Conservation (phyloP, 2,113 vertebrate species). For the Centropus unirufus region DNA sequence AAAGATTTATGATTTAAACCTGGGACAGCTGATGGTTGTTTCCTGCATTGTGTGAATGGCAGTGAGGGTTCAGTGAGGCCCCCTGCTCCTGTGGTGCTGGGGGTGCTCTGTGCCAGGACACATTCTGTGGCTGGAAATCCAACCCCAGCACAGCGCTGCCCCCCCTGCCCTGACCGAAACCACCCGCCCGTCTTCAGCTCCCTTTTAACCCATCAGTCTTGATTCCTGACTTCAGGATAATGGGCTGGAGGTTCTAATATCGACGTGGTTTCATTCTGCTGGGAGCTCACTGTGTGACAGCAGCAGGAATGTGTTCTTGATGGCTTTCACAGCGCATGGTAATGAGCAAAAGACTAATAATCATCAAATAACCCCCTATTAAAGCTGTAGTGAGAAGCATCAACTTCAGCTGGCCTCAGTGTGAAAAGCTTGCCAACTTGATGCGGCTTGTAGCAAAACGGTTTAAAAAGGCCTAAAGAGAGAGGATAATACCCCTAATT, state of each 20-base stretch:
- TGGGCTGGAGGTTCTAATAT: background rate
- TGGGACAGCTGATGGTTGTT: background rate
- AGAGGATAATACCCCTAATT: background rate
- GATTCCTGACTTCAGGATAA: background rate
- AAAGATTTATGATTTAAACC: background rate
- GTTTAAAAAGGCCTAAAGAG: background rate
- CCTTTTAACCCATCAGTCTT: background rate
- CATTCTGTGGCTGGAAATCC: background rate
- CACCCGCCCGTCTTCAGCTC: background rate
- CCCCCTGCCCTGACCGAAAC: background rate
- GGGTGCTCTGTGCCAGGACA: background rate
- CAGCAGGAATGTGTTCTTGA: conserved; percentile 25
- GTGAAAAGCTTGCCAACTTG: background rate
- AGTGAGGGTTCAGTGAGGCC: background rate
- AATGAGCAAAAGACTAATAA: conserved; percentile 75
- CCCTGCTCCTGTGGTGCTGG: background rate
- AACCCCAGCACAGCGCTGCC: background rate
- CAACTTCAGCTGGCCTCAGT: background rate
- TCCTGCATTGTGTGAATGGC: background rate
- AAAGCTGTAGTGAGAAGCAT: conserved; percentile 70
- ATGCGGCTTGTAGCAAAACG: background rate
- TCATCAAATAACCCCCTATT: conserved; percentile 73
- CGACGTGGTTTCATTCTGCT: background rate
- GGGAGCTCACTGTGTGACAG: conserved; percentile 57
- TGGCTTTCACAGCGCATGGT: conserved; percentile 71